phyloP scores from a whole-genome alignment of 2,113 vertebrate species.

The Aspiorhynchus laticeps region DNA sequence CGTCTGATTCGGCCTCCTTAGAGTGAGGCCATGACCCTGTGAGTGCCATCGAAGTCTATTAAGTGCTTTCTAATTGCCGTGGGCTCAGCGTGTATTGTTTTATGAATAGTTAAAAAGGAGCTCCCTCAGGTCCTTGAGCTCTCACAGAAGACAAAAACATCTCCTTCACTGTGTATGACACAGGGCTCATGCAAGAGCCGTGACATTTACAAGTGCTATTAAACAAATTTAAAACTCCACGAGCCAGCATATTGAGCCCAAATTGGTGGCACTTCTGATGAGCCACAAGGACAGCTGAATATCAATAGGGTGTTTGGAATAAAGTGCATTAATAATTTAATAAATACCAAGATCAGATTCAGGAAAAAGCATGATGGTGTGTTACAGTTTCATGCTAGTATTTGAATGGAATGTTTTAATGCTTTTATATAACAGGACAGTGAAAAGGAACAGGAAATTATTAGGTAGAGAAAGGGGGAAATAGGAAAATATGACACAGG shows the following conservation, averaged over 20 bases:
- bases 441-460: conserved; percentile 5
- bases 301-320: conserved; percentile 31
- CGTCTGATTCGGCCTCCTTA: conserved; percentile 12
- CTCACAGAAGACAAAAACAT: conserved; percentile 20
- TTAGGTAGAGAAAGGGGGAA: not conserved
- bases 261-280: conserved; percentile 40
- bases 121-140: not conserved
- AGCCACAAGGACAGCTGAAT: conserved; percentile 45
- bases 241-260: conserved; percentile 42
- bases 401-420: not conserved
- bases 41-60: conserved; percentile 55
- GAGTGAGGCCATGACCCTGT: conserved; percentile 42
- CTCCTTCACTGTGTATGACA: conserved; percentile 21
- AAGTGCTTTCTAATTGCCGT: conserved; percentile 56
- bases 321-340: not conserved
- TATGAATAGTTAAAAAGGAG: conserved; percentile 57
- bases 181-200: conserved; percentile 39
- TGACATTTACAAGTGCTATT: conserved; percentile 58
- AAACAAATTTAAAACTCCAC: conserved; percentile 53
- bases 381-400: not conserved
- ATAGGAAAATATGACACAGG: conserved; percentile 2
- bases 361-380: not conserved
- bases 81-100: conserved; percentile 52
- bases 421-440: not conserved
- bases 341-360: not conserved